Conservation (phyloP, 2,113 vertebrate genomes). For the Cathartes aura region DNA sequence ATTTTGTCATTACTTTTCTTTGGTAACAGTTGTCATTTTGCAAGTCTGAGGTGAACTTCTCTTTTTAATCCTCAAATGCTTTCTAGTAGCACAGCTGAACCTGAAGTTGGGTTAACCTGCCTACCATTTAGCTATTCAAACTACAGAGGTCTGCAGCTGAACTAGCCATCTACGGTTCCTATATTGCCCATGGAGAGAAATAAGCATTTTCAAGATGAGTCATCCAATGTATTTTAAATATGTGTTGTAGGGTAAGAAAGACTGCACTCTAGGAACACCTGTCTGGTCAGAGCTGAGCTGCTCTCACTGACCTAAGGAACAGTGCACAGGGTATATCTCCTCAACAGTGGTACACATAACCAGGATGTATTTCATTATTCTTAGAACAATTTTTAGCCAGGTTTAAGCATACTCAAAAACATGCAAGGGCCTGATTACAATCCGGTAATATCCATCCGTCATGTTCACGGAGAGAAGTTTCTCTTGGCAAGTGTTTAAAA, state of each 20-base stretch:
- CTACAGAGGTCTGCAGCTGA: not conserved
- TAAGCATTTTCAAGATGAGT: not conserved
- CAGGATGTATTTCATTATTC: not conserved
- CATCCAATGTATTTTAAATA: not conserved
- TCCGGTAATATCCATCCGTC: rapidly evolving
- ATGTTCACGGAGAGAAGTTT: not conserved
- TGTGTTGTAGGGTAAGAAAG: not conserved
- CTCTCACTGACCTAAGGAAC: not conserved
- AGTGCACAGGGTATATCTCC: not conserved
- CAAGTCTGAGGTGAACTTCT: not conserved
- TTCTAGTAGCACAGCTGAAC: not conserved
- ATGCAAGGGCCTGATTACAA: not conserved
- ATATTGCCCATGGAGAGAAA: not conserved
- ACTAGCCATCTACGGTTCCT: not conserved
- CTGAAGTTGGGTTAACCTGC: not conserved
- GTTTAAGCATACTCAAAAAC: not conserved
- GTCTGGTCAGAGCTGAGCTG: not conserved
- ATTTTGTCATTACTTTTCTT: not conserved
- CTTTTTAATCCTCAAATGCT: not conserved
- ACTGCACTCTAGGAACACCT: rapidly evolving
- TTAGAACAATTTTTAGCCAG: not conserved
- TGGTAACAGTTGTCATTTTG: not conserved
- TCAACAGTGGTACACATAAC: rapidly evolving
- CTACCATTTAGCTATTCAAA: not conserved
- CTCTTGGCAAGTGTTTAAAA: not conserved